These are phyloP conservation scores for Intellagama lesueurii DNA, from an alignment of 2,797 vertebrate genomes.

Conservation along the genomic window DNA sequence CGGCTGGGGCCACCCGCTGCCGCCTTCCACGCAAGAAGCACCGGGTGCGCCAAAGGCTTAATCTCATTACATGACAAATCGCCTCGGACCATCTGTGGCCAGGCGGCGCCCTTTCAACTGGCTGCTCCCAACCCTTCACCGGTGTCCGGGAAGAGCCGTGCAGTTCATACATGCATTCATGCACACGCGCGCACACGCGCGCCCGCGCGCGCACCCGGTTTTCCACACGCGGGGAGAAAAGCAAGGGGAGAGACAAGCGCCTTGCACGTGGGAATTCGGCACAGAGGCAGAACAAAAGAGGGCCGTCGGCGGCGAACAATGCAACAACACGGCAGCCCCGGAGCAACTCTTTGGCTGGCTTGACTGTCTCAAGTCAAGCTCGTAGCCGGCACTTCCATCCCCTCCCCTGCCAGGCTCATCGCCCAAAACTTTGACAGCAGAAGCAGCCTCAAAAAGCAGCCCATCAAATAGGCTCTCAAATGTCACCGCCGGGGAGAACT, in stretches of 20 bases:
- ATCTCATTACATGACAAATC: slow-evolving; percentile 51
- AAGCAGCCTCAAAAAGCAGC: neutral
- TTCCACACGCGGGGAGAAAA: slow-evolving; percentile 1
- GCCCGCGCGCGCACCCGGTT: neutral
- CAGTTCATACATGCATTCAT: neutral
- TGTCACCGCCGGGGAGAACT: neutral
- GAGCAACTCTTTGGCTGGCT: neutral
- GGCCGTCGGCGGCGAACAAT: neutral
- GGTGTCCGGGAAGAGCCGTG: slow-evolving; percentile 26
- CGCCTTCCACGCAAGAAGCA: slow-evolving; percentile 3
- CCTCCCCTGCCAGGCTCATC: rapidly evolving
- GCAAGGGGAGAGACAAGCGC: slow-evolving; percentile 40
- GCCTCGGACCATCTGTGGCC: slow-evolving; percentile 36
- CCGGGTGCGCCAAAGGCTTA: slow-evolving; percentile 42
- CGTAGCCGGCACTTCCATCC: neutral
- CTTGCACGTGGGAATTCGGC: slow-evolving; percentile 54
- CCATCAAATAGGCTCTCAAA: neutral
- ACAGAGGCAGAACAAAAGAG: slow-evolving; percentile 41
- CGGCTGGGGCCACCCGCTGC: neutral
- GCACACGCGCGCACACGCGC: too few species aligned
- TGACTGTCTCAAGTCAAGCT: neutral
- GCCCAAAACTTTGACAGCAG: neutral
- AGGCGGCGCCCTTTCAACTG: slow-evolving; percentile 21
- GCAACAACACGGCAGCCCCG: neutral
- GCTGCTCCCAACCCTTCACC: slow-evolving; percentile 42